These are phyloP conservation scores for Poecilia wingei DNA, from an alignment of 2,797 vertebrate genomes.

Conservation along the genomic window DNA sequence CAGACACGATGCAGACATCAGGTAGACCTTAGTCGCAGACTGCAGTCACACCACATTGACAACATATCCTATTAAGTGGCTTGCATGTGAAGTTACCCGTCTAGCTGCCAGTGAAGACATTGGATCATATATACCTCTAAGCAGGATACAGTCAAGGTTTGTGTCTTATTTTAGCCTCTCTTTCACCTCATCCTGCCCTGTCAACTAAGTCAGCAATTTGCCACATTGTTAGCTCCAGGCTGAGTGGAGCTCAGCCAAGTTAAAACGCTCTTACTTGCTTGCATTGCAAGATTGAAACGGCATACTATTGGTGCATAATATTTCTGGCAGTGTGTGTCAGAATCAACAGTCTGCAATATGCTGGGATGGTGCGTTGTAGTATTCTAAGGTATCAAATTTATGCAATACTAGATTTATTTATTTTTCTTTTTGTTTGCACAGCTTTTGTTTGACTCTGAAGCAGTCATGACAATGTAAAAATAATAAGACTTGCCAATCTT, in stretches of 20 bases:
- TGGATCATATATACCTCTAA: constrained; percentile 17
- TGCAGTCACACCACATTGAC: constrained; percentile 14
- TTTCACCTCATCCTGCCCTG: constrained; percentile 26
- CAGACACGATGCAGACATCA: constrained; percentile 10
- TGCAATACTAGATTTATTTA: background rate
- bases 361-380: background rate
- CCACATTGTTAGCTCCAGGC: constrained; percentile 24
- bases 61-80: constrained; percentile 49
- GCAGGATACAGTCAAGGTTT: constrained; percentile 22
- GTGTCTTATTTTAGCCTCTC: constrained; percentile 49
- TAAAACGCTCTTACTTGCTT: constrained; percentile 6
- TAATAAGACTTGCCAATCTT: background rate
- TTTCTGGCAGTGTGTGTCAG: constrained; percentile 4
- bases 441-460: background rate
- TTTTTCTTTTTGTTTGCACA: background rate
- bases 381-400: background rate
- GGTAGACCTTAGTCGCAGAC: constrained; percentile 6
- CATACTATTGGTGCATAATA: constrained; percentile 2
- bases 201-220: constrained; percentile 30
- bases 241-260: constrained; percentile 21
- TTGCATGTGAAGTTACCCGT: constrained; percentile 23
- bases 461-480: background rate
- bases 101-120: constrained; percentile 22
- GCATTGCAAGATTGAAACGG: background rate
- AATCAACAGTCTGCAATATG: background rate